A percentile compares a stretch with the other conserved stretches of the same genome.
These are phyloP conservation scores for Mercenaria mercenaria DNA, from an alignment of 1,140 invertebrate species.

Conservation along the genomic window DNA sequence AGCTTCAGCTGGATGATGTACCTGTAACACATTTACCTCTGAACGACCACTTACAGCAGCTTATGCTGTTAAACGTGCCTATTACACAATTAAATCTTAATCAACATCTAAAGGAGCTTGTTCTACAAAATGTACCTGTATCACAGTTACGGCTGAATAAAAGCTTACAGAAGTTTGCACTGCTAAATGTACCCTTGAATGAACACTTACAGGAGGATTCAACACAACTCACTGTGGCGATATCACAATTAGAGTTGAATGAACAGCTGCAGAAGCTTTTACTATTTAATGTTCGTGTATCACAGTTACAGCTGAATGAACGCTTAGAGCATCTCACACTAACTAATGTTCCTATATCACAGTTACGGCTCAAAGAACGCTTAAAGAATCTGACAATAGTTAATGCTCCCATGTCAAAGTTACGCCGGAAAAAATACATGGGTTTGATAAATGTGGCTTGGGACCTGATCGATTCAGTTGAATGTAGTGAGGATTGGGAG, in stretches of 20 bases:
- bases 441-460: no score
- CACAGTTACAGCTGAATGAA: background rate
- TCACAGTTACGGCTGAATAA: background rate
- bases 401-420: no score
- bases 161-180: background rate
- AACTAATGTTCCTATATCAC: background rate
- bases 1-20: background rate
- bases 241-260: background rate
- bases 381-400: no score
- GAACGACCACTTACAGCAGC: background rate
- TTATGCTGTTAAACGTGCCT: background rate
- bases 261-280: background rate
- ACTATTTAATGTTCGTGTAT: background rate
- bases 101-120: background rate
- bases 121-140: background rate
- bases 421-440: no score
- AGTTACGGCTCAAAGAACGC: background rate
- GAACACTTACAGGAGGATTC: background rate
- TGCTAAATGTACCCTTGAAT: background rate
- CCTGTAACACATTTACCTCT: background rate
- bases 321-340: background rate
- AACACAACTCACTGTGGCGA: background rate
- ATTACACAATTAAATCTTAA: background rate
- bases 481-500: no score
- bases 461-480: no score